phyloP scores from a whole-genome alignment of 2,888 invertebrate genomes.

The Zaprionus bogoriensis region DNA sequence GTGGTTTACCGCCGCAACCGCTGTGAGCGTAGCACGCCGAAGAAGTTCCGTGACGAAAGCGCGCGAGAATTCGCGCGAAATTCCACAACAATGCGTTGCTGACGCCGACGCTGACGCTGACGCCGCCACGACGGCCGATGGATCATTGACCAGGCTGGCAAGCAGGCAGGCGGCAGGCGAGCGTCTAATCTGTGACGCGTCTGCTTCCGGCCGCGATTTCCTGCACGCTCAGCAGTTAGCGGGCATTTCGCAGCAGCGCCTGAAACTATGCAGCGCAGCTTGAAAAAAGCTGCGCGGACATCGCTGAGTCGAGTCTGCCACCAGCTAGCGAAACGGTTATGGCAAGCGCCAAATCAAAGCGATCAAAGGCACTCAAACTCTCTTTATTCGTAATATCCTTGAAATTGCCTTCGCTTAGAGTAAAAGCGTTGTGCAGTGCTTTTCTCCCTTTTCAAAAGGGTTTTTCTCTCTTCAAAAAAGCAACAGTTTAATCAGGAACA shows the following conservation, averaged over 20 bases:
- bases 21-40: conserved; percentile 1
- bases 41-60: conserved; percentile 41
- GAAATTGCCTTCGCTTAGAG: too few species aligned
- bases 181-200: conserved; percentile 40
- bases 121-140: conserved; percentile 19
- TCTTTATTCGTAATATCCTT: too few species aligned
- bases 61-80: conserved; percentile 38
- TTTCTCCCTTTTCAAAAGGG: too few species aligned
- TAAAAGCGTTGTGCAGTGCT: too few species aligned
- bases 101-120: not conserved
- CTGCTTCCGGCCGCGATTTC: conserved; percentile 33
- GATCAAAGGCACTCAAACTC: too few species aligned
- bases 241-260: conserved; percentile 15
- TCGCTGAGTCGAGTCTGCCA: not conserved
- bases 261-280: conserved; percentile 34
- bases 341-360: too few species aligned
- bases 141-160: conserved; percentile 46
- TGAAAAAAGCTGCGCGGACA: not conserved
- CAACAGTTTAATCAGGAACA: too few species aligned
- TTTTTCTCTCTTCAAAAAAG: too few species aligned
- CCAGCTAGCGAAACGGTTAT: conserved; percentile 1
- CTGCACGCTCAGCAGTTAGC: not conserved
- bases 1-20: conserved; percentile 29
- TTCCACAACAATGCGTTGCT: conserved; percentile 33
- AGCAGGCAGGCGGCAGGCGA: not conserved